Base-by-base conservation (phyloP, 2,797 vertebrate genomes). In the Salmo trutta region DNA sequence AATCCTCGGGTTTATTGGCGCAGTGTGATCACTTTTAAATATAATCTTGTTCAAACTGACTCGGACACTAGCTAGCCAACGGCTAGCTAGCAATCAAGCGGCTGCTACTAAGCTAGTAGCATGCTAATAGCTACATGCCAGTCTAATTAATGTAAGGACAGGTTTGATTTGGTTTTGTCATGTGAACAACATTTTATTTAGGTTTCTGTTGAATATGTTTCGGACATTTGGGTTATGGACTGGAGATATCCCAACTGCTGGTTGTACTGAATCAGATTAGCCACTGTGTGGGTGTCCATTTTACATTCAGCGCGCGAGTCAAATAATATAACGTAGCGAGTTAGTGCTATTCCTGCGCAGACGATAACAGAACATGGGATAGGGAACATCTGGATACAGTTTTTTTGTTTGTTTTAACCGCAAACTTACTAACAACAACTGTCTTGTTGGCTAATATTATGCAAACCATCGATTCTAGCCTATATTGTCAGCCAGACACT, bases 11-110 rank as follows among this genome's bases (percentile, higher is more conserved):
- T n/a, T 47, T 24, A 47, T 24, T 8, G n/a, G 15, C 19, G 24
- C 71, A 54, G 52, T 17, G 15, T 8, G 71, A 53, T 70, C 29
- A 69, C 29, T n/a, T 21, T 41, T 68, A 91, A 92, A 83, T 51
- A 47, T 62, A 62, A 64, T 76, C 7, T 27, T 56, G 27, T 73
- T n/a, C 36, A 41, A 36, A 17, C 51, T 17, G 71, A 31, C 47
- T 51, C 7, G 10, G 41, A 47, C 41, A 3, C 41, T 14, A 59
- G 56, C 56, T n/a, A 59, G 56, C 6, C 56, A n/a, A 21, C 19
- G 21, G 56, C n/a, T 24, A 41, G 41, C 8, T 41, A 41, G 41
- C 41, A 8, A 41, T 7, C 36, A 41, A 41, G 41, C 2, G 41
- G 10, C 36, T 36, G 6, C 6, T 7, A 36, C 36, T 36, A 36